A percentile compares a stretch with the other conserved stretches of the same genome.
Conservation (phyloP, 2,113 vertebrate species). For the Cynopterus brachyotis region DNA sequence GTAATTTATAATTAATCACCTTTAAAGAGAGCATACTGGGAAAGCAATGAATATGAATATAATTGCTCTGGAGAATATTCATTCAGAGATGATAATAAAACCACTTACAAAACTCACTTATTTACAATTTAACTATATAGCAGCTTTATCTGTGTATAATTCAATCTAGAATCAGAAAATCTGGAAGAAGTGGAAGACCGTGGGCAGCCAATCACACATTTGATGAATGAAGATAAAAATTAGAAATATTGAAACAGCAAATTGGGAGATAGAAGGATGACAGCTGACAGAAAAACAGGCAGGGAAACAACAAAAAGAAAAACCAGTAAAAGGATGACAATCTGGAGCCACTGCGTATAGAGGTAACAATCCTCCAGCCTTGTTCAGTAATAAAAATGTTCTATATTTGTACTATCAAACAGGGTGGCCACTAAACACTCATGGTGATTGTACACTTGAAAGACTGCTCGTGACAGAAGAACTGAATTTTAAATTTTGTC, state of each 20-base stretch:
- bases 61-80: neutral
- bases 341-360: neutral
- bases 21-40: neutral
- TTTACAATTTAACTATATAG: neutral
- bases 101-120: neutral
- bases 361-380: neutral
- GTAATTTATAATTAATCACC: conserved; percentile 43
- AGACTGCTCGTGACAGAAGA: neutral
- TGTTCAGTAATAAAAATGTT: neutral
- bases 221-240: conserved; percentile 14
- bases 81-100: neutral
- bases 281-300: neutral
- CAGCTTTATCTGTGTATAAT: neutral
- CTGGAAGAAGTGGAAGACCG: neutral
- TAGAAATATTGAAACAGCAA: neutral
- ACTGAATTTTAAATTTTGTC: neutral
- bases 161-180: conserved; percentile 25
- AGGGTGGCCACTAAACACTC: neutral
- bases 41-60: conserved; percentile 7
- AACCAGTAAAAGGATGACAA: neutral
- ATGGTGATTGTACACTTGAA: neutral
- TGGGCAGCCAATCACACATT: neutral
- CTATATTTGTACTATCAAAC: neutral
- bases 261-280: neutral
- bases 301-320: neutral